A percentile compares a stretch with the other conserved stretches of the same genome.
Conservation (phyloP, 2,113 vertebrate genomes). For the Mormyrus iriodes region DNA sequence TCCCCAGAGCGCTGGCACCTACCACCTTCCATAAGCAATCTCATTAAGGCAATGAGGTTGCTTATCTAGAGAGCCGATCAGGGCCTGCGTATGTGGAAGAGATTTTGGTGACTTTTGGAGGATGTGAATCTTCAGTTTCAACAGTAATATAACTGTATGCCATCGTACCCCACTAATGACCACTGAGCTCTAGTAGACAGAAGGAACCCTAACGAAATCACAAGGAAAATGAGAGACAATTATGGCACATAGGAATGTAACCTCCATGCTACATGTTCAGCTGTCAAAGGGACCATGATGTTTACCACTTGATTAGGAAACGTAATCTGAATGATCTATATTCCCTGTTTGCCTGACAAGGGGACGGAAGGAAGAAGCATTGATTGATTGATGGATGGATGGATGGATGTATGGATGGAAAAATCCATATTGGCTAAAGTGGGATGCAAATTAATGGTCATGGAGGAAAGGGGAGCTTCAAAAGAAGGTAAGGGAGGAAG, state of each 20-base stretch:
- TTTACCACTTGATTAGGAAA: not conserved
- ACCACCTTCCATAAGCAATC: slow-evolving; percentile 13
- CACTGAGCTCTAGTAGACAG: too few relatives aligned
- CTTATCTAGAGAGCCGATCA: slow-evolving; percentile 21
- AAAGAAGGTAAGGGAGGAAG: not conserved
- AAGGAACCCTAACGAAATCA: not conserved
- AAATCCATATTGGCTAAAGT: not conserved
- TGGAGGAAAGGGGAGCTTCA: not conserved
- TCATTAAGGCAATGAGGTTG: slow-evolving; percentile 27
- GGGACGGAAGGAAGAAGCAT: not conserved
- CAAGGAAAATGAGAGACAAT: not conserved
- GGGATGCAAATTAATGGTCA: not conserved
- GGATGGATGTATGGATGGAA: not conserved
- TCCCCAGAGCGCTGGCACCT: not conserved
- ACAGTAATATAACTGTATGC: not conserved
- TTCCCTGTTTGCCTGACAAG: not conserved
- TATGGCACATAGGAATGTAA: not conserved
- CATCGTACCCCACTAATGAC: not conserved
- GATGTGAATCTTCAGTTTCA: slow-evolving; percentile 24
- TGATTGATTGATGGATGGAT: not conserved
- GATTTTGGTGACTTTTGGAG: slow-evolving; percentile 24
- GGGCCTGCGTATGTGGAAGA: slow-evolving; percentile 19
- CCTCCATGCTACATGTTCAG: not conserved
- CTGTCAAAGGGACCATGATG: not conserved
- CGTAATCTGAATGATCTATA: not conserved